These are phyloP conservation scores for Tinamus major DNA, from an alignment of 2,797 vertebrate genomes.

Conservation along the genomic window DNA sequence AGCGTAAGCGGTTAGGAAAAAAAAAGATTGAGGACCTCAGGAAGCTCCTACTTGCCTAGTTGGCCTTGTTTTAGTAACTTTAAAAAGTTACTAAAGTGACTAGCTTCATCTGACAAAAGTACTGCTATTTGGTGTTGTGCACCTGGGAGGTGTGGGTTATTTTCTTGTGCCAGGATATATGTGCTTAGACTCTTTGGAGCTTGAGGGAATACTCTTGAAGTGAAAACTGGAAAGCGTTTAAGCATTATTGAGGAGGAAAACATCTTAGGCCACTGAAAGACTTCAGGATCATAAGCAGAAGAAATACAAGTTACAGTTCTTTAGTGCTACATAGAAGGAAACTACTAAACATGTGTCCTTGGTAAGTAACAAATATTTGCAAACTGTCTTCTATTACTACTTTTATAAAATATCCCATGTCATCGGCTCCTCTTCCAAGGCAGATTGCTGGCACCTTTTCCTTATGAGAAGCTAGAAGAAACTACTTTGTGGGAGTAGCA, in stretches of 20 bases:
- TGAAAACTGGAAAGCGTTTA: background rate
- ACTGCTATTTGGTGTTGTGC: background rate
- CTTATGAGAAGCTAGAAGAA: background rate
- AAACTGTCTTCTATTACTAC: background rate
- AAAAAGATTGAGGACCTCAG: background rate
- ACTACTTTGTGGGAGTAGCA: background rate
- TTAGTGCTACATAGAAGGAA: background rate
- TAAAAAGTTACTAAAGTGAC: background rate
- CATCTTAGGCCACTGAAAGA: background rate
- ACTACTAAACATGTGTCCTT: background rate
- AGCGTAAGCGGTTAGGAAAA: background rate
- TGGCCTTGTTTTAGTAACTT: background rate
- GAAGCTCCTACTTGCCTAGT: background rate
- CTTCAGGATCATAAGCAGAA: background rate
- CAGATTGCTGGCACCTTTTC: background rate
- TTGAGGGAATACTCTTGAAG: background rate
- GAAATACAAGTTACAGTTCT: background rate
- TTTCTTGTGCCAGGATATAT: background rate
- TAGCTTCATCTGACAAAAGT: background rate
- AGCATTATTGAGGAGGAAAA: background rate
- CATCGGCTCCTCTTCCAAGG: background rate
- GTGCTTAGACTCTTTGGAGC: background rate
- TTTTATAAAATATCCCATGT: background rate
- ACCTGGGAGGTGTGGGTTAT: background rate
- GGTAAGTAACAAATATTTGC: background rate